Conservation (phyloP, 1,140 invertebrate genomes). For the Drosophila guanche region DNA sequence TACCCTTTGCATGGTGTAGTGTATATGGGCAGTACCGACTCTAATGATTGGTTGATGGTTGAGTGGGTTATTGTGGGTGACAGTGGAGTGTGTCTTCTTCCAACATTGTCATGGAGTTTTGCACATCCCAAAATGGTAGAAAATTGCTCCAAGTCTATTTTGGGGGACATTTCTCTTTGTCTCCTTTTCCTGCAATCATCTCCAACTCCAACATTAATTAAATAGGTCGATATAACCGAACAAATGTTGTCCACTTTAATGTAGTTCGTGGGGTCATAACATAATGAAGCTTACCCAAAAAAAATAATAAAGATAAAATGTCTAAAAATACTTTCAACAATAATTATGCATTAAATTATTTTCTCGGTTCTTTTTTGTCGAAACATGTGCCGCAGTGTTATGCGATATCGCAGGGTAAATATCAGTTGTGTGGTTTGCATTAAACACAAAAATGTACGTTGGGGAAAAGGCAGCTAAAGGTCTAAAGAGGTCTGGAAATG, state of each 20-base stretch:
- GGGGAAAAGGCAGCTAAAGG: background rate
- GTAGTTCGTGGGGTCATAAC: slow-evolving; percentile 39
- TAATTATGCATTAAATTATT: slow-evolving; percentile 8
- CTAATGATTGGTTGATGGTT: slow-evolving; percentile 24
- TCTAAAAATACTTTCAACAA: slow-evolving; percentile 2
- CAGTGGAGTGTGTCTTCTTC: background rate
- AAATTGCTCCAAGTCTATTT: slow-evolving; percentile 2
- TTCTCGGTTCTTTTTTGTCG: slow-evolving; percentile 19
- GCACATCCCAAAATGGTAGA: slow-evolving; percentile 25
- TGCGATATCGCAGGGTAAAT: slow-evolving; percentile 33
- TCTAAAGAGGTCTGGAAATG: slow-evolving; percentile 18
- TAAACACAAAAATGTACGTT: slow-evolving; percentile 12
- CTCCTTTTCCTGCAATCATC: background rate
- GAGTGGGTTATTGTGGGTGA: slow-evolving; percentile 32
- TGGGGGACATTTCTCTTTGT: slow-evolving; percentile 20
- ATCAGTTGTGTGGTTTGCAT: slow-evolving; percentile 32
- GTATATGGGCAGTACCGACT: slow-evolving; percentile 1
- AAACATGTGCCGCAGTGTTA: slow-evolving; percentile 47
- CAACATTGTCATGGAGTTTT: slow-evolving; percentile 33
- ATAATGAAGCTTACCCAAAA: slow-evolving; percentile 26
- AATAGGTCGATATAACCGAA: slow-evolving; percentile 19
- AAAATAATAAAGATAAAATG: slow-evolving; percentile 1
- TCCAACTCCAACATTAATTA: slow-evolving; percentile 23
- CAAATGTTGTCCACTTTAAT: slow-evolving; percentile 22
- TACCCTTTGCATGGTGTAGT: background rate